Evolutionary conservation across 2,113 vertebrate genomes (phyloP).

Genomic region (Chamaea fasciata): DNA sequence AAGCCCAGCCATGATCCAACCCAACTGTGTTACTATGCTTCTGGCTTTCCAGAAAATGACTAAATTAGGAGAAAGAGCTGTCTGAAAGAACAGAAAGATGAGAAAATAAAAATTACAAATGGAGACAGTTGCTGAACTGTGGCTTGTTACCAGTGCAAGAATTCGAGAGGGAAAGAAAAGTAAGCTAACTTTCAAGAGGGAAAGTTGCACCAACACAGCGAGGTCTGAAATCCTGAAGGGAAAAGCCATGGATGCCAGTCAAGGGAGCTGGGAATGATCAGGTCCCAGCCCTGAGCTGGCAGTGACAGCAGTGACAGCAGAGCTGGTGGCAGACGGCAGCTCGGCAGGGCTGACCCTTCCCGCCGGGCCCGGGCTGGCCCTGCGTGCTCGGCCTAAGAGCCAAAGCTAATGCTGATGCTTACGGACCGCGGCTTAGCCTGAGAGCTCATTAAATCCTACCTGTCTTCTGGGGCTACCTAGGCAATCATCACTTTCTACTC

Average conservation of each 20-base stretch:
- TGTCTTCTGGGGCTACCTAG: not conserved
- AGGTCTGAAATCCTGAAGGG: not conserved
- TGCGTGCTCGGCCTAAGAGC: accelerated
- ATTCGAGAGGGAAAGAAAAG: not conserved
- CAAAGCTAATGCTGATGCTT: not conserved
- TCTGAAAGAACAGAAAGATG: not conserved
- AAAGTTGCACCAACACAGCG: not conserved
- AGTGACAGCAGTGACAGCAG: not conserved
- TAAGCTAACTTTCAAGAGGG: not conserved
- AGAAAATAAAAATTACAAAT: not conserved
- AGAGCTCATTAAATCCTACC: not conserved
- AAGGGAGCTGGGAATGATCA: not conserved
- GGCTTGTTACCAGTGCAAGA: not conserved
- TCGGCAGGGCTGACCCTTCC: not conserved
- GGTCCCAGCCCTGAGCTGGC: not conserved
- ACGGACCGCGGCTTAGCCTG: not conserved
- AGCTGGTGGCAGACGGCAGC: constrained; percentile 9
- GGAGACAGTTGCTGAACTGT: not conserved
- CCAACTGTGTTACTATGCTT: not conserved
- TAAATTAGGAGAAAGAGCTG: not conserved
- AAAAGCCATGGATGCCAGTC: not conserved
- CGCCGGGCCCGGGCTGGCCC: accelerated
- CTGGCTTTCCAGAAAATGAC: not conserved
- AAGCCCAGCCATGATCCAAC: not conserved
- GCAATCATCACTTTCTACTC: not conserved